Base-by-base conservation (phyloP, 53 echinoderm and acorn worm genomes). In the Stichopus horrens region DNA sequence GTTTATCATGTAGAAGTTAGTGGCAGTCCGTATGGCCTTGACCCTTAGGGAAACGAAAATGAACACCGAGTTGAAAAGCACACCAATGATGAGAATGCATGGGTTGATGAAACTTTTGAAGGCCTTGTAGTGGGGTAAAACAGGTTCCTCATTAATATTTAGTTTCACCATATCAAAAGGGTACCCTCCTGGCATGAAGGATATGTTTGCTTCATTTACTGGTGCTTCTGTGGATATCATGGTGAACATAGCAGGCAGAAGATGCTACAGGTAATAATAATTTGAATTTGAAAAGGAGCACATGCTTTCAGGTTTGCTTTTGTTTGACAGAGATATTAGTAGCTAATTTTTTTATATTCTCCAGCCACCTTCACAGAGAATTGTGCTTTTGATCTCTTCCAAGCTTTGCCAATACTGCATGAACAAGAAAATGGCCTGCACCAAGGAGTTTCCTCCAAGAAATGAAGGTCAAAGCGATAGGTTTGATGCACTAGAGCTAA, bases 21-120 rank as follows among this genome's bases (percentile, higher is more conserved):
- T 60, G 22, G 86, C 53, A 11, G 86, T 59, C 8, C 86, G 23
- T 52, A 86, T 65, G 60, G 86, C 13, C 60, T 66, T 86, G 0
- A 60, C 66, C 60, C 60, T 86, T 53, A 68, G 37, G 5, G 86
- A 65, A 23, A 86, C 71, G 63, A 67, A 86, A 86, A 86, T 68
- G 67, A 86, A 86, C 8, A 66, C 13, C 10, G 66, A 23, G 51
- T 86, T 86, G 7, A 86, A 14, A 52, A 86, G n/a, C 21, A 86
- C 6, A 1, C 86, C 86, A 21, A 86, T 9, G 16, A 86, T 52
- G 18, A 86, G 71, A 53, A 86, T 86, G 9, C 16, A 60, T 13
- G 86, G 86, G 52, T 86, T 86, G 0, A 86, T 22, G 7, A 14
- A 23, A 59, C 52, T 21, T 5, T 86, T 86, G 19, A 86, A 86